These are phyloP conservation scores for Bufo gargarizans DNA, from an alignment of 2,113 vertebrate species.

Conservation along the genomic window DNA sequence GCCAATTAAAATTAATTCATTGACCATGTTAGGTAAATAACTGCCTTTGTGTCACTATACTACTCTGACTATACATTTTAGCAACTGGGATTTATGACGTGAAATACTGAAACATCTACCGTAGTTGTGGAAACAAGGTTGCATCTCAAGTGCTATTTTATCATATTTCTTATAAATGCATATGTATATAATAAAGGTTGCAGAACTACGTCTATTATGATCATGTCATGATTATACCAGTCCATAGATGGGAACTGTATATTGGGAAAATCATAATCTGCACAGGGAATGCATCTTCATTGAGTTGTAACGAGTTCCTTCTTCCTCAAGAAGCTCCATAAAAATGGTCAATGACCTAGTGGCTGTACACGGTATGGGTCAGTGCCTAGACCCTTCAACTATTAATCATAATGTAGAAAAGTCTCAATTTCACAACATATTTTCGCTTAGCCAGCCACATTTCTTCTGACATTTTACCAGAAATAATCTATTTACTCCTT, in stretches of 20 bases:
- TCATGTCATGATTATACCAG: background rate
- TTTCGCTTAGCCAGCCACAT: background rate
- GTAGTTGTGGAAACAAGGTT: no score
- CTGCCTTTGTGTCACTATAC: no score
- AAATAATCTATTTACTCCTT: background rate
- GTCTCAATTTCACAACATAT: background rate
- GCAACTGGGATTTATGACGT: no score
- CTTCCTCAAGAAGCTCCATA: background rate
- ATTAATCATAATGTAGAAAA: background rate
- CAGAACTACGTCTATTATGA: no score
- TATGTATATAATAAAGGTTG: no score
- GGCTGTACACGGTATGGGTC: background rate
- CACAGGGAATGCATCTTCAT: background rate
- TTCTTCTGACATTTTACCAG: background rate
- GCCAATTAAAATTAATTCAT: no score
- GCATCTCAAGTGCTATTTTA: no score
- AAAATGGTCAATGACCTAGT: constrained; percentile 4
- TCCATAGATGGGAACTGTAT: background rate
- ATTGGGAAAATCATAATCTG: background rate
- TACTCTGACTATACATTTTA: no score
- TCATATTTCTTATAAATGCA: no score
- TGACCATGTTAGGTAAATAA: no score
- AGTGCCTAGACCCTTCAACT: background rate
- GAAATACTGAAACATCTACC: no score
- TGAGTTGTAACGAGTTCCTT: background rate